Evolutionary conservation across 2,797 vertebrate species (phyloP), one percentile per base, ranked within the genome.

Genomic region (Chaenodraco wilsoni): DNA sequence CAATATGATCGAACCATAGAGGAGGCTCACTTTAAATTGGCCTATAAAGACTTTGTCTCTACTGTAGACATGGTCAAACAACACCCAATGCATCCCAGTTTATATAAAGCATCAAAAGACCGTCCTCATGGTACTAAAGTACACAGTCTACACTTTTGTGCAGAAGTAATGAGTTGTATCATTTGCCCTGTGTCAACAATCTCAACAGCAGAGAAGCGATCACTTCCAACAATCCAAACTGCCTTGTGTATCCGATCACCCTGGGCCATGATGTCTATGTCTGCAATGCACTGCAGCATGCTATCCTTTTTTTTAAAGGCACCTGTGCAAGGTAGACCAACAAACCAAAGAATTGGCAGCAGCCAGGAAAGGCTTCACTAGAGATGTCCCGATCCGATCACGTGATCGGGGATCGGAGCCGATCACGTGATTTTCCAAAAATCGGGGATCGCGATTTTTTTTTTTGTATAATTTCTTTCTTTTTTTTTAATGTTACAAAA

Each of bases 181-280:
- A 51, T 76, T 79, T 69, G 19, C 59, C 40, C 19, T 12, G 41
- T 66, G 67, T 81, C 65, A 78, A 75, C 70, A 59, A 3, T 56
- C 73, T 78, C 59, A 50, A 40, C 40, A 45, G 57, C 66, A 64
- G 40, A 45, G 9, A 19, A 49, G 55, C 13, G 7, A 70, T 68
- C 61, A 14, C 50, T 66, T 64, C 14, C 49, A 68, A 61, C 58
- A 40, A 33, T 48, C 31, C 64, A 72, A 37, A 81, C 65, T 51
- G 49, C 61, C 17, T 37, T 23, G 37, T 57, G 69, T 66, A 55
- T 68, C 69, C 60, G 70, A 43, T 69, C 60, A 64, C 65, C 15
- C 13, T 43, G 58, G 72, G 60, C 64, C n/a, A 14, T 2, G 41
- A 37, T 57, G 67, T 48, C 52, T 69, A 48, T 5, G 16, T 66